Conservation (phyloP, 2,113 vertebrate genomes). For the Osmerus eperlanus region DNA sequence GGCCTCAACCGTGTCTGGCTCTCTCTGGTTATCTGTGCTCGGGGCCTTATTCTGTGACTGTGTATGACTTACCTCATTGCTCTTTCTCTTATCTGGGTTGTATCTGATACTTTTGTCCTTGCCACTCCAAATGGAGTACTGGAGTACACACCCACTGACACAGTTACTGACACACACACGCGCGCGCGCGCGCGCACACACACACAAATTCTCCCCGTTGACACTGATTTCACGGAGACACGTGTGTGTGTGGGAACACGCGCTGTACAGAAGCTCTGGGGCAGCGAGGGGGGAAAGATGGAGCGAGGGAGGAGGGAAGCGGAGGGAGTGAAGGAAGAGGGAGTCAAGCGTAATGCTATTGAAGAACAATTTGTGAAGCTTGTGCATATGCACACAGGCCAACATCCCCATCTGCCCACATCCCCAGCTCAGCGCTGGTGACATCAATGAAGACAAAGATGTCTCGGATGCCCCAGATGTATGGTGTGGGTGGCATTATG, state of each 20-base stretch:
- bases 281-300: constrained; percentile 35
- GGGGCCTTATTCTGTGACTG: not conserved
- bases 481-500: constrained; percentile 62
- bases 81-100: constrained; percentile 25
- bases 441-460: constrained; percentile 68
- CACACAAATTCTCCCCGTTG: constrained; percentile 37
- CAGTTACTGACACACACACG: constrained; percentile 1
- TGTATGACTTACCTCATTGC: constrained; percentile 10
- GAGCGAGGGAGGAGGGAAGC: constrained; percentile 30
- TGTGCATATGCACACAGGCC: constrained; percentile 63
- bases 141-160: constrained; percentile 1
- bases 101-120: constrained; percentile 28
- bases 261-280: constrained; percentile 36
- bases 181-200: not conserved
- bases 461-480: constrained; percentile 56
- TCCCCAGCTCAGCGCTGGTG: constrained; percentile 60
- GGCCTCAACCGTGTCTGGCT: too few species aligned
- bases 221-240: constrained; percentile 44
- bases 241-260: constrained; percentile 46
- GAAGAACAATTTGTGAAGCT: constrained; percentile 66
- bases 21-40: too few species aligned
- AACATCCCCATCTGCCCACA: constrained; percentile 65
- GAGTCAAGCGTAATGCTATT: constrained; percentile 61
- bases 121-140: constrained; percentile 11
- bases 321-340: constrained; percentile 55